Evolutionary conservation across 2,888 invertebrate species (phyloP).

Genomic region (Nymphalis urticae): DNA sequence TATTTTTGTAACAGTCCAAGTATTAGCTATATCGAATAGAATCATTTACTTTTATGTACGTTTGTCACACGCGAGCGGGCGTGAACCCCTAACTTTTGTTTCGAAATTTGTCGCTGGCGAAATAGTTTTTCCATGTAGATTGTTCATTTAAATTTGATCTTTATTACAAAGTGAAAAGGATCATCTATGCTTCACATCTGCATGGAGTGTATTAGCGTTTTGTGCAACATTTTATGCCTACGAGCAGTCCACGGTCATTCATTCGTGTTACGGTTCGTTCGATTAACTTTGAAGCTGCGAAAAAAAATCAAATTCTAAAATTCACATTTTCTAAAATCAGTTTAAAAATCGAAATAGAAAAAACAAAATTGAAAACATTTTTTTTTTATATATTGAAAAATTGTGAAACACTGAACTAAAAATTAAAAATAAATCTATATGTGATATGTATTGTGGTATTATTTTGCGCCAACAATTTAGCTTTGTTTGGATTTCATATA

Average conservation of each 20-base stretch:
- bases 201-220: slow-evolving; percentile 45
- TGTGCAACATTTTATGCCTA: slow-evolving; percentile 52
- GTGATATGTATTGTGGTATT: no score
- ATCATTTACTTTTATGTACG: slow-evolving; percentile 42
- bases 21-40: slow-evolving; percentile 36
- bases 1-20: slow-evolving; percentile 24
- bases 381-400: not conserved
- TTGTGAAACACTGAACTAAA: no score
- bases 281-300: slow-evolving; percentile 52
- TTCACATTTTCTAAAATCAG: slow-evolving; percentile 21
- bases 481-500: no score
- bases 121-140: slow-evolving; percentile 43
- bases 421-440: no score
- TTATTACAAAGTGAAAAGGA: slow-evolving; percentile 21
- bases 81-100: slow-evolving; percentile 62
- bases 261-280: slow-evolving; percentile 57
- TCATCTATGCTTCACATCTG: not conserved
- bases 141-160: slow-evolving; percentile 25
- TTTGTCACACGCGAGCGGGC: slow-evolving; percentile 48
- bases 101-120: slow-evolving; percentile 61
- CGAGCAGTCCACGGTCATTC: slow-evolving; percentile 59
- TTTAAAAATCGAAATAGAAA: not conserved
- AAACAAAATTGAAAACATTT: not conserved
- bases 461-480: no score
- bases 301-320: slow-evolving; percentile 37